Evolutionary conservation across 1,140 invertebrate species (phyloP), one percentile per base, ranked within the genome.

Genomic region (Wasmannia auropunctata): DNA sequence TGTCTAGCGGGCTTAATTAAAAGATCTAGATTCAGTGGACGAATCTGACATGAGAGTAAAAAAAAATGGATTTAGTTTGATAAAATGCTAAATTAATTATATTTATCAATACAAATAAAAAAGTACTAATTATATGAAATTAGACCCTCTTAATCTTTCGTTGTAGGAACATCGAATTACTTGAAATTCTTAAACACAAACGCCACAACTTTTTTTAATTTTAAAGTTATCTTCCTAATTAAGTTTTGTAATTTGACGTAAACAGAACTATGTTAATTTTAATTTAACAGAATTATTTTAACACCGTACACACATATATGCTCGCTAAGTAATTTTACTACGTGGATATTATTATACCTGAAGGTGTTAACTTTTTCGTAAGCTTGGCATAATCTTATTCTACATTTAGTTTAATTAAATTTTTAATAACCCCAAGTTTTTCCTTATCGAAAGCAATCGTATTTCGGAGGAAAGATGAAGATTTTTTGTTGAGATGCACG

Each of bases 401-500:
- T 22, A 14, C 34, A 46, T 77, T 63, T 77, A 31, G 11, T 5
- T 43, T 49, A 37, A 67, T 34, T 65, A 60, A 40, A 16, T 80
- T 14, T 67, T 31, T 67, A 80, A 49, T 67, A 49, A 37, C 8
- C 43, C 14, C 7, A 51, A 54, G 22, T 75, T 74, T 54, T 58
- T 72, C 2, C 28, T 75, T 25, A 62, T 62, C 43, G 28, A 72
- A 46, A 76, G 56, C 63, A 86, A 86, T 89, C 83, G 54, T 86
- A 86, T 86, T 77, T 86, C 25, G 51, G 54, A 25, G 40, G 14
- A 67, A 72, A 80, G 46, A 40, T 46, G 49, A 87, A 72, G 22
- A 40, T 49, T 43, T 72, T 25, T 63, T 77, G 56, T 81, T 63
- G 51, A 86, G 65, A 46, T 40, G 62, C 28, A 70, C 58, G 31